Percentiles rank a stretch among this genome's conserved stretches.
These are phyloP conservation scores for Phyllotreta cruciferae DNA, from an alignment of 2,888 invertebrate genomes.

Conservation along the genomic window DNA sequence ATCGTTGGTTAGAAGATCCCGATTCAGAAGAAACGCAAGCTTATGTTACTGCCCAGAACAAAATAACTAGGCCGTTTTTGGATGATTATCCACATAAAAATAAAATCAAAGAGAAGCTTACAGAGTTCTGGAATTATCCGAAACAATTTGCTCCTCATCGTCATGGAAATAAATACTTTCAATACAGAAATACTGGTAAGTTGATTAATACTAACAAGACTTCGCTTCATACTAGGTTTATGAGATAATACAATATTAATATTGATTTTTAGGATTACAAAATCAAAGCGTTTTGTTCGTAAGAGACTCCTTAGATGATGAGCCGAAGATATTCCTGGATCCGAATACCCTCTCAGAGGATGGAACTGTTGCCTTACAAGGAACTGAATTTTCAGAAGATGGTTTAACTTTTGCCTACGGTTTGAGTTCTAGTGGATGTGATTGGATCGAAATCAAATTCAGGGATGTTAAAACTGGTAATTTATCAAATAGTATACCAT, in stretches of 20 bases:
- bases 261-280: constrained; percentile 76
- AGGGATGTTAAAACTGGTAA: constrained; percentile 75
- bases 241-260: not conserved
- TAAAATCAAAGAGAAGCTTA: constrained; percentile 79
- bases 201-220: not conserved
- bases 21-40: constrained; percentile 88
- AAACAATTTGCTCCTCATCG: constrained; percentile 89
- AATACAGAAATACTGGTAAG: constrained; percentile 79
- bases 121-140: constrained; percentile 95
- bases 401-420: constrained; percentile 91
- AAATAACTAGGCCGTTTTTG: constrained; percentile 84
- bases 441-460: constrained; percentile 92
- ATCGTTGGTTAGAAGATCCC: constrained; percentile 97
- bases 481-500: constrained; percentile 9
- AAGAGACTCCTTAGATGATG: constrained; percentile 76
- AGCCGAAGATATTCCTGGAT: constrained; percentile 89
- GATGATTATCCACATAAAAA: constrained; percentile 76
- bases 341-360: constrained; percentile 92
- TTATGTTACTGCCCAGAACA: constrained; percentile 91
- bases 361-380: constrained; percentile 83
- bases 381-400: constrained; percentile 85
- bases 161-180: constrained; percentile 87
- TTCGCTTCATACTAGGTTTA: not conserved
- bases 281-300: constrained; percentile 97
- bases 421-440: constrained; percentile 91